These are phyloP conservation scores for Bambusicola thoracicus DNA, from an alignment of 2,113 vertebrate genomes.

Conservation along the genomic window DNA sequence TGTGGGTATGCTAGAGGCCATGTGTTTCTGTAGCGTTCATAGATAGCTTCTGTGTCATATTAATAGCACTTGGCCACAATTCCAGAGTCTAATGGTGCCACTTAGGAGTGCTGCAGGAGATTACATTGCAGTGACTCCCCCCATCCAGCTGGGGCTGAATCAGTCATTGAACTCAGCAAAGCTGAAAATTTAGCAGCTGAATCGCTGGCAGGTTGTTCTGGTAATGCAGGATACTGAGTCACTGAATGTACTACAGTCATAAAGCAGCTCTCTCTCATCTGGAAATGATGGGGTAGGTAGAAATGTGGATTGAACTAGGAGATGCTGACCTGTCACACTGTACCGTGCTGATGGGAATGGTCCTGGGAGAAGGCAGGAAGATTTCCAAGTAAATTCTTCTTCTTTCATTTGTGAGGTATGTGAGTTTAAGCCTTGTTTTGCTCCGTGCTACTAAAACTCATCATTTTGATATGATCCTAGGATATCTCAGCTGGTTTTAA, in stretches of 20 bases:
- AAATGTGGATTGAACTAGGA: neutral
- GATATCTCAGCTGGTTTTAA: neutral
- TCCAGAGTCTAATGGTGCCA: neutral
- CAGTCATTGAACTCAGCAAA: neutral
- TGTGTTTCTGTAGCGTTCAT: neutral
- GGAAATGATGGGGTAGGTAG: neutral
- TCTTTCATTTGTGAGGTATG: neutral
- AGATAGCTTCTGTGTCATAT: neutral
- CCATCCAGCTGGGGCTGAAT: neutral
- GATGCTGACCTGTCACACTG: neutral
- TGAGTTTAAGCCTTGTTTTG: neutral
- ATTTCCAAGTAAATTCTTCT: neutral
- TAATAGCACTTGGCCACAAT: neutral
- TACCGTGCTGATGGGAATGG: neutral
- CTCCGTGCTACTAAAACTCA: neutral
- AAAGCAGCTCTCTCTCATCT: neutral
- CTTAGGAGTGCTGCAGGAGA: neutral
- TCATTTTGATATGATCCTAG: neutral
- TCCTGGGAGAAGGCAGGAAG: neutral
- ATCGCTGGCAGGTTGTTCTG: neutral
- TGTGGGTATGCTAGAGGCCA: neutral
- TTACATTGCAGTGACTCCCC: neutral
- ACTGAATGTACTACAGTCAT: neutral
- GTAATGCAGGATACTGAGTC: neutral
- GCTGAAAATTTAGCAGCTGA: conserved; percentile 5